phyloP scores from a whole-genome alignment of 2,113 vertebrate species.

The Alexandromys fortis region DNA sequence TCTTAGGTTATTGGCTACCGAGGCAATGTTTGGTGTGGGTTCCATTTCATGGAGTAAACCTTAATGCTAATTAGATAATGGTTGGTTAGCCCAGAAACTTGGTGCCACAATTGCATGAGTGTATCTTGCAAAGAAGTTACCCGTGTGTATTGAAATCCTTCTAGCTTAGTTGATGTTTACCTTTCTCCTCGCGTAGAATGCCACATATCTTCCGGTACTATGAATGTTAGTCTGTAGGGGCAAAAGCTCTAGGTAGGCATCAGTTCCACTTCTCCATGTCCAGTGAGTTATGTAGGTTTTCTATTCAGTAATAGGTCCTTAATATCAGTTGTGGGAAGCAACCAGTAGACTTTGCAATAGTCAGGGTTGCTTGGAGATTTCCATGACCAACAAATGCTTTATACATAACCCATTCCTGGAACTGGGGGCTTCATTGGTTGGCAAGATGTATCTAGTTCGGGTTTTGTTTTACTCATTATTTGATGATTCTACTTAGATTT shows the following conservation, averaged over 20 bases:
- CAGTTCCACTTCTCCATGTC: not conserved
- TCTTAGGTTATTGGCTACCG: not conserved
- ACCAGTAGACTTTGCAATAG: not conserved
- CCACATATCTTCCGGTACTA: not conserved
- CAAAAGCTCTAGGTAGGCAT: not conserved
- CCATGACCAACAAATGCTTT: not conserved
- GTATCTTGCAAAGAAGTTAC: not conserved
- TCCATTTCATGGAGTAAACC: not conserved
- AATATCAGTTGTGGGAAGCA: not conserved
- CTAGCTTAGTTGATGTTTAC: not conserved
- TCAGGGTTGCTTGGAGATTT: not conserved
- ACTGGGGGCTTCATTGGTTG: not conserved
- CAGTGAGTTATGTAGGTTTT: not conserved
- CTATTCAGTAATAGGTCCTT: not conserved
- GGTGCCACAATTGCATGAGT: not conserved
- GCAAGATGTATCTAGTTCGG: not conserved
- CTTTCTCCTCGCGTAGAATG: not conserved
- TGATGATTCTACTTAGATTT: not conserved
- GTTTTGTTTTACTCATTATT: not conserved
- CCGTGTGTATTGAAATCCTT: not conserved
- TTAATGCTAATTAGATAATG: not conserved
- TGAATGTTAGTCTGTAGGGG: too few relatives aligned
- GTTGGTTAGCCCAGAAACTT: not conserved
- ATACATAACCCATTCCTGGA: not conserved
- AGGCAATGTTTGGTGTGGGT: not conserved